Conservation (phyloP, 2,888 invertebrate species). For the Phyto melanocephala region DNA sequence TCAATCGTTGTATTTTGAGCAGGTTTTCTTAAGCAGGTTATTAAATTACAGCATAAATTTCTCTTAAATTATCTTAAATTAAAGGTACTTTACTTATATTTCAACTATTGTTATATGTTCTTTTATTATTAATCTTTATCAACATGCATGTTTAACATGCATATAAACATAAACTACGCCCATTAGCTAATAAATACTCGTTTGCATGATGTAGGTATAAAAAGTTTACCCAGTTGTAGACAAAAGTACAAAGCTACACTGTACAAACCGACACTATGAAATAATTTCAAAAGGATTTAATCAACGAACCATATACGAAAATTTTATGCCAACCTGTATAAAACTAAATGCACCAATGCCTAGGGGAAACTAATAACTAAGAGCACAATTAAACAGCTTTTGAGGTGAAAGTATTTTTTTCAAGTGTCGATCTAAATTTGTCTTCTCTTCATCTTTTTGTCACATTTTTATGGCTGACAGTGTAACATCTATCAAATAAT, state of each 20-base stretch:
- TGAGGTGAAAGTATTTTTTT: too few species aligned
- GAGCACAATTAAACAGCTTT: too few species aligned
- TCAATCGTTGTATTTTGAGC: too few species aligned
- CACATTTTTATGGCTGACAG: not conserved
- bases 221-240: constrained; percentile 7
- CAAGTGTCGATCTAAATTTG: too few species aligned
- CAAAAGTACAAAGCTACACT: constrained; percentile 5
- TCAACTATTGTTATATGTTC: constrained; percentile 38
- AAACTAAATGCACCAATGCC: too few species aligned
- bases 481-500: not conserved
- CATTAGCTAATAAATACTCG: constrained; percentile 12
- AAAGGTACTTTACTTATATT: constrained; percentile 8
- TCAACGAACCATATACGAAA: too few species aligned
- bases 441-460: too few species aligned
- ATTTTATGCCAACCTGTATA: too few species aligned
- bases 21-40: not conserved
- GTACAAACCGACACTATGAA: not conserved
- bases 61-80: constrained; percentile 26
- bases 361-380: too few species aligned
- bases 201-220: not conserved
- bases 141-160: constrained; percentile 44
- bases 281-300: too few species aligned
- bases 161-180: constrained; percentile 31
- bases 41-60: not conserved
- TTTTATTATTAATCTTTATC: constrained; percentile 55